A percentile compares a stretch with the other conserved stretches of the same genome.
Evolutionary conservation across 2,113 vertebrate genomes (phyloP).

Genomic region (Neotoma lepida): DNA sequence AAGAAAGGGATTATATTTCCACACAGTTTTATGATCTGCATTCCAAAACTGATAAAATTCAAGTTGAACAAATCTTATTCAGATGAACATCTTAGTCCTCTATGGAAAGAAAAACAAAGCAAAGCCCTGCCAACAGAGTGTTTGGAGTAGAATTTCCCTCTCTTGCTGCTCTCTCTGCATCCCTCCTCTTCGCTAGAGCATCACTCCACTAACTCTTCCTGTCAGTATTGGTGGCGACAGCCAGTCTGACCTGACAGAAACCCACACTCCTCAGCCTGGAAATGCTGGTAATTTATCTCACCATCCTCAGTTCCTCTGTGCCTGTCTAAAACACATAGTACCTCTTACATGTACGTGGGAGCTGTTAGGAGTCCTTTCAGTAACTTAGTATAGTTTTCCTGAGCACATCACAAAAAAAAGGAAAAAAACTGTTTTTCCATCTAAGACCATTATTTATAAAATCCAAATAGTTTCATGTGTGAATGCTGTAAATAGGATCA

Average conservation of each 20-base stretch:
- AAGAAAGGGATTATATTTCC: neutral
- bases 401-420: neutral
- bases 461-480: slow-evolving; percentile 36
- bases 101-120: neutral
- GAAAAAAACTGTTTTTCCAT: neutral
- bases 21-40: slow-evolving; percentile 42
- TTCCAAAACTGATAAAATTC: slow-evolving; percentile 66
- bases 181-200: slow-evolving; percentile 69
- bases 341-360: slow-evolving; percentile 75
- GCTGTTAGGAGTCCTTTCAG: neutral
- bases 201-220: slow-evolving; percentile 72
- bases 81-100: slow-evolving; percentile 80
- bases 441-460: slow-evolving; percentile 23
- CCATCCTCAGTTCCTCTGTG: slow-evolving; percentile 77
- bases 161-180: slow-evolving; percentile 45
- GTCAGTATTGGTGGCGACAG: slow-evolving; percentile 84
- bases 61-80: slow-evolving; percentile 41
- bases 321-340: slow-evolving; percentile 57
- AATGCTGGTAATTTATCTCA: slow-evolving; percentile 84
- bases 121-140: slow-evolving; percentile 42
- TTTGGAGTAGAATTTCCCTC: slow-evolving; percentile 67
- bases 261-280: slow-evolving; percentile 82
- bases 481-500: neutral
- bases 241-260: slow-evolving; percentile 90
- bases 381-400: slow-evolving; percentile 49